phyloP scores from a whole-genome alignment of 37 sponge, comb jelly and placozoan species.

The Bolinopsis microptera region DNA sequence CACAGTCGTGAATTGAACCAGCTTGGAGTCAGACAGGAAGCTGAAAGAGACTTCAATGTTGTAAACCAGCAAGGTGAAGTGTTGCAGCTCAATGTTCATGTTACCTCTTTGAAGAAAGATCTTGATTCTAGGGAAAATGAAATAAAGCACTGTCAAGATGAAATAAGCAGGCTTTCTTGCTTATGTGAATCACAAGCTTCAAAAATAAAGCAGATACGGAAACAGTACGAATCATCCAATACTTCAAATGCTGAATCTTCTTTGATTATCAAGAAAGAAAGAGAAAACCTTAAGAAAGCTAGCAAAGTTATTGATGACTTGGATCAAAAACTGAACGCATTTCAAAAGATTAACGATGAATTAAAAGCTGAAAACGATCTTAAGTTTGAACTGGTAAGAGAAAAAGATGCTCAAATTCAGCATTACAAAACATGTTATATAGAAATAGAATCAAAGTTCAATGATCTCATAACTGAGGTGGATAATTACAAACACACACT shows the following conservation, averaged over 20 bases:
- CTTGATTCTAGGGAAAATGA: neutral
- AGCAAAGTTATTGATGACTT: neutral
- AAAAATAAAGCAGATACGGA: too few species aligned
- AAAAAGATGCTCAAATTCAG: slow-evolving; percentile 16
- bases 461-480: neutral
- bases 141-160: neutral
- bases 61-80: neutral
- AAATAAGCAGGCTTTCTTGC: neutral
- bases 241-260: neutral
- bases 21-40: neutral
- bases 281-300: slow-evolving; percentile 12
- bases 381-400: neutral
- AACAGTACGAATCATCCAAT: neutral
- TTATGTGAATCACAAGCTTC: slow-evolving; percentile 37
- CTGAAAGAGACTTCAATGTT: neutral
- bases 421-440: neutral
- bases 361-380: neutral
- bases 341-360: slow-evolving; percentile 1
- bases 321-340: neutral
- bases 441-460: neutral
- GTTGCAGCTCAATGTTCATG: neutral
- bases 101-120: neutral
- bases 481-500: neutral
- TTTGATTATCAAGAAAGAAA: neutral
- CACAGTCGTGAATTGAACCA: neutral